Conservation (phyloP, 2,113 vertebrate species). For the Oryzias curvinotus region DNA sequence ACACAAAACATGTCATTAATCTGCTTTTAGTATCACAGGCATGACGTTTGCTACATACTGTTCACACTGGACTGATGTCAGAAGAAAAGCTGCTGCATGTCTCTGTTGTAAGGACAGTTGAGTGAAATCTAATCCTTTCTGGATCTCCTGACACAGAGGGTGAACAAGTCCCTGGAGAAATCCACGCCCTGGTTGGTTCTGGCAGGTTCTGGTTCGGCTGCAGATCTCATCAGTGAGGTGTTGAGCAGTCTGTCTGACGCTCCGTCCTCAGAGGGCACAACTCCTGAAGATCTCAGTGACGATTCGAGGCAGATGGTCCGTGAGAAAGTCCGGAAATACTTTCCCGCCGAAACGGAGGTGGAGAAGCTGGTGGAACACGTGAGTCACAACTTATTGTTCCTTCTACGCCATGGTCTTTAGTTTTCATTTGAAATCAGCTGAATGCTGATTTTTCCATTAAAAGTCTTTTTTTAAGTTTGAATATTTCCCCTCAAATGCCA, state of each 20-base stretch:
- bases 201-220: constrained; percentile 80
- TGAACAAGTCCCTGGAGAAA: constrained; percentile 77
- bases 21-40: no score
- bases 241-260: constrained; percentile 55
- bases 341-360: constrained; percentile 54
- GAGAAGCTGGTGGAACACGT: constrained; percentile 70
- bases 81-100: no score
- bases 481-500: no score
- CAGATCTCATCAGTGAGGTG: constrained; percentile 80
- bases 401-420: no score
- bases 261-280: constrained; percentile 11
- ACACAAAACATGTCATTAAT: no score
- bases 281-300: constrained; percentile 13
- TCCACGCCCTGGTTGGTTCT: constrained; percentile 83
- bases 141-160: constrained; percentile 44
- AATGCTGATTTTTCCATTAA: no score
- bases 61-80: no score
- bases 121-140: neutral
- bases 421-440: no score
- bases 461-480: no score
- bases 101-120: no score
- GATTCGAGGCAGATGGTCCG: constrained; percentile 49
- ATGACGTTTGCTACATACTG: no score
- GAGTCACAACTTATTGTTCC: constrained; percentile 11
- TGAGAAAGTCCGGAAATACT: constrained; percentile 65